These are phyloP conservation scores for Drosophila chauvacae DNA, from an alignment of 1,140 invertebrate species.

Conservation along the genomic window DNA sequence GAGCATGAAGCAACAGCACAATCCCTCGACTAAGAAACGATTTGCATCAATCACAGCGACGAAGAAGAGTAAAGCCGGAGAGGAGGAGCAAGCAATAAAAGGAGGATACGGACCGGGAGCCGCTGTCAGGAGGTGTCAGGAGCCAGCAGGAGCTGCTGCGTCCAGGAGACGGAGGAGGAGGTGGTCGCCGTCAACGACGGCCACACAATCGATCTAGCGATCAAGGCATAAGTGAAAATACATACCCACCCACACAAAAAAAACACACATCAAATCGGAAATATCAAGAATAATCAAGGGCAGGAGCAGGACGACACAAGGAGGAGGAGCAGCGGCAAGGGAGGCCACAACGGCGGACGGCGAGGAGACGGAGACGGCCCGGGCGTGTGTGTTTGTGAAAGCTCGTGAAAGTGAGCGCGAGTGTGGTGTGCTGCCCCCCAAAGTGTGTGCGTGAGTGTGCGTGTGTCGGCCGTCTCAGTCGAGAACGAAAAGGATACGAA, in stretches of 20 bases:
- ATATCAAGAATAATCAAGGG: conserved; percentile 8
- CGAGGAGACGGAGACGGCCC: conserved; percentile 69
- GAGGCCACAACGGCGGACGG: conserved; percentile 24
- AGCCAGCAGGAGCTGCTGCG: conserved; percentile 33
- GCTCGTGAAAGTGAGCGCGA: conserved; percentile 25
- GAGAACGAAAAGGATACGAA: conserved; percentile 18
- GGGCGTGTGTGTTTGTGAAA: conserved; percentile 63
- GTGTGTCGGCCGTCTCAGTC: conserved; percentile 78
- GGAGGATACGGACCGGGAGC: conserved; percentile 17
- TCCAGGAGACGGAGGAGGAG: conserved; percentile 24
- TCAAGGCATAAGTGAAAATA: conserved; percentile 8
- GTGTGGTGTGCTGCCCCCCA: conserved; percentile 28
- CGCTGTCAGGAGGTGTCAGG: conserved; percentile 28
- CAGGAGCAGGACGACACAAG: conserved; percentile 14
- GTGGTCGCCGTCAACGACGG: conserved; percentile 34
- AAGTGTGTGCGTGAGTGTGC: conserved; percentile 44
- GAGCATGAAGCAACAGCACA: conserved; percentile 55
- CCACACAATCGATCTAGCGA: conserved; percentile 18
- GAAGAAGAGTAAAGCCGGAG: conserved; percentile 9
- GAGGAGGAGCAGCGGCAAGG: conserved; percentile 20
- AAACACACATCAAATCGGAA: not conserved
- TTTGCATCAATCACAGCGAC: conserved; percentile 19
- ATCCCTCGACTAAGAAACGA: conserved; percentile 35
- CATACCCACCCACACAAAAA: not conserved
- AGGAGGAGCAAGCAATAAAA: conserved; percentile 16